Conservation (phyloP, 2,113 vertebrate species). For the Motacilla alba region DNA sequence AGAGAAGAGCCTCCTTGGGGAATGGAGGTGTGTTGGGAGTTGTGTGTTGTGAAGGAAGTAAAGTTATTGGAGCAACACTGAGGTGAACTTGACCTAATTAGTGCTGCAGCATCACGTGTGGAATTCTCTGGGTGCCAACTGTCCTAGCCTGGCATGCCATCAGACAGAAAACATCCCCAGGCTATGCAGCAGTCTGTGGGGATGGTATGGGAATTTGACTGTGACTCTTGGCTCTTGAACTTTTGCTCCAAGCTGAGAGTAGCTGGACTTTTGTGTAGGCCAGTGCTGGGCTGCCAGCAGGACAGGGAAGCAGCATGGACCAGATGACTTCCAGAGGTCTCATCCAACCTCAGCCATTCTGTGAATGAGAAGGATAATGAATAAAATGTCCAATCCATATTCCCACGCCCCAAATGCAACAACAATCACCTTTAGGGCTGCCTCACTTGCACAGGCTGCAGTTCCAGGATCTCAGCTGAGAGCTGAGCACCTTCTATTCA, state of each 20-base stretch:
- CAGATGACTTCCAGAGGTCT: not conserved
- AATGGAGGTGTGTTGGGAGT: rapidly evolving
- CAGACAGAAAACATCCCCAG: not conserved
- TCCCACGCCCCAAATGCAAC: not conserved
- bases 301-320: not conserved
- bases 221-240: not conserved
- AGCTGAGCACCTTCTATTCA: not conserved
- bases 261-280: not conserved
- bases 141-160: not conserved
- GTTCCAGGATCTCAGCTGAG: not conserved
- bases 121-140: not conserved
- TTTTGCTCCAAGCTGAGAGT: not conserved
- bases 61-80: not conserved
- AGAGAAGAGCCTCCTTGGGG: not conserved
- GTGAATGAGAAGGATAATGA: not conserved
- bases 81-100: not conserved
- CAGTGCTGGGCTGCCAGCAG: not conserved
- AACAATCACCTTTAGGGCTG: rapidly evolving
- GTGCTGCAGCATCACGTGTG: not conserved
- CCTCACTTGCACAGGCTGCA: not conserved
- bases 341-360: not conserved
- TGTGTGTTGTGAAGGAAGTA: not conserved
- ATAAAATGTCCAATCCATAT: not conserved
- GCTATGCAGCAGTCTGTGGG: not conserved
- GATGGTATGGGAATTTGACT: not conserved